Percentiles rank a stretch among this genome's conserved stretches.
Conservation (phyloP, 1,140 invertebrate species). For the Brachionus rotundiformis region DNA sequence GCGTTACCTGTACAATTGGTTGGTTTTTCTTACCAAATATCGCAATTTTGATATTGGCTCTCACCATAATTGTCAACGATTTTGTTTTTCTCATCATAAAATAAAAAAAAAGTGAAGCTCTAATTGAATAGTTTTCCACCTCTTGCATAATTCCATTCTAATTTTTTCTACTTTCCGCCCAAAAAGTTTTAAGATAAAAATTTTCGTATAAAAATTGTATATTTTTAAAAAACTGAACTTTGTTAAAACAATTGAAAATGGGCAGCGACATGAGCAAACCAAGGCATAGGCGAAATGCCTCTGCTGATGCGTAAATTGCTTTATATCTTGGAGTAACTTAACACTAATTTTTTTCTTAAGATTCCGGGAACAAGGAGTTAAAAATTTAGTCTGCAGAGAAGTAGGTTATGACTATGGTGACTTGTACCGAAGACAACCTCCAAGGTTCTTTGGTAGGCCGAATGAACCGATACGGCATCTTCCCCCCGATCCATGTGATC, state of each 20-base stretch:
- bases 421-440: neutral
- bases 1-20: constrained; percentile 42
- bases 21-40: neutral
- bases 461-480: neutral
- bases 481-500: constrained; percentile 7
- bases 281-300: neutral
- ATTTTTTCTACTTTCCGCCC: neutral
- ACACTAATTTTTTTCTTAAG: constrained; percentile 14
- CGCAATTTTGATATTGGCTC: neutral
- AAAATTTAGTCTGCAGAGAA: constrained; percentile 22
- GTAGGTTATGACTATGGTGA: constrained; percentile 4
- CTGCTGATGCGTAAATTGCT: neutral
- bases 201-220: constrained; percentile 30
- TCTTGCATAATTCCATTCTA: constrained; percentile 47
- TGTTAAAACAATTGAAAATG: constrained; percentile 17
- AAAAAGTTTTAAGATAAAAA: neutral
- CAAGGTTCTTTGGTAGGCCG: neutral
- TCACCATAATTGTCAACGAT: constrained; percentile 20
- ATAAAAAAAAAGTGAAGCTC: neutral
- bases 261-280: constrained; percentile 39
- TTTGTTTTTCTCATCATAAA: constrained; percentile 24
- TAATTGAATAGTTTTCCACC: constrained; percentile 44
- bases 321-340: no score
- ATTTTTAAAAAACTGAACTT: neutral
- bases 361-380: neutral